Conservation (phyloP, 2,797 vertebrate species). For the Geotrypetes seraphini region DNA sequence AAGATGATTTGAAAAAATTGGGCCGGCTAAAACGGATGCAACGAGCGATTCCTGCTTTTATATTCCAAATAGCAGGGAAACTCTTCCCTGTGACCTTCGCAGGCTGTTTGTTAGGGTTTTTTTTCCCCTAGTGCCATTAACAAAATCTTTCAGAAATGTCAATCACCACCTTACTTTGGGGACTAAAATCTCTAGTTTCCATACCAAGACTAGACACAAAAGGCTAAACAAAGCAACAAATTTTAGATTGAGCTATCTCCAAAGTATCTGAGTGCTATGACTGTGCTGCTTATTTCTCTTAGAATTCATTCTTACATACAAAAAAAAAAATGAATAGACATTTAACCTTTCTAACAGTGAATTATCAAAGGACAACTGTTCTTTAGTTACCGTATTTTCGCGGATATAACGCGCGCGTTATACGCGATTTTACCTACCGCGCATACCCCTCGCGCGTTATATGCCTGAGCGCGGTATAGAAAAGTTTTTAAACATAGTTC, state of each 20-base stretch:
- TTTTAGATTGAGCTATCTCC: conserved; percentile 18
- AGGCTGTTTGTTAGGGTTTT: too few relatives aligned
- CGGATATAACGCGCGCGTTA: too few relatives aligned
- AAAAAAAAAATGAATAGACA: not conserved
- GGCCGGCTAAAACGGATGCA: conserved; percentile 40
- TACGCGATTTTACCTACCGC: too few relatives aligned
- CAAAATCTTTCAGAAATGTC: conserved; percentile 9
- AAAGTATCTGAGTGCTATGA: conserved; percentile 11
- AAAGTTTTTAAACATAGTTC: too few relatives aligned
- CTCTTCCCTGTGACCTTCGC: conserved; percentile 25
- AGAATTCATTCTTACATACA: not conserved
- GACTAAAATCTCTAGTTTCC: conserved; percentile 11
- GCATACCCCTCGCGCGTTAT: too few relatives aligned
- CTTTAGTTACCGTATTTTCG: too few relatives aligned
- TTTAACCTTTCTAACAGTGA: not conserved
- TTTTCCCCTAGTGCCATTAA: conserved; percentile 18
- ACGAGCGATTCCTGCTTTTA: conserved; percentile 39
- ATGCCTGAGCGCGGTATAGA: too few relatives aligned
- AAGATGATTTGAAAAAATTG: conserved; percentile 56
- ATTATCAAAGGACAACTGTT: not conserved
- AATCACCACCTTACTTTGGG: conserved; percentile 13
- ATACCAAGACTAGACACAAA: conserved; percentile 9
- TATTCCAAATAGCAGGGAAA: conserved; percentile 22
- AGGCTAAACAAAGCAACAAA: conserved; percentile 1
- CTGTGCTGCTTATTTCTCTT: conserved; percentile 1